Base-by-base conservation (phyloP, 2,113 vertebrate species). In the Heterochromis multidens region DNA sequence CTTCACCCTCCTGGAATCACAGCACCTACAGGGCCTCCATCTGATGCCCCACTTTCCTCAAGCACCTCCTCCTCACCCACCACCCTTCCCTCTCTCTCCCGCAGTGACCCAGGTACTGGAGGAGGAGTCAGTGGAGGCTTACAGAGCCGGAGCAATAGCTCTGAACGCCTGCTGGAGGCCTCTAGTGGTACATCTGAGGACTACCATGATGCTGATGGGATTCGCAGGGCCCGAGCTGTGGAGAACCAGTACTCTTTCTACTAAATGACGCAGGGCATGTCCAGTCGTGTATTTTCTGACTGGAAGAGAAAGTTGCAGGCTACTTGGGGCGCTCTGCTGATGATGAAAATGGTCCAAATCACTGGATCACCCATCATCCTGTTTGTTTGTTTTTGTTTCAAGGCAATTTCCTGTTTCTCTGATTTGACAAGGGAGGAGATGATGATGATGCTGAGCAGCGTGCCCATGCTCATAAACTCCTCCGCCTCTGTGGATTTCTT, bases 171-270 rank as follows among this genome's bases (percentile, higher is more conserved):
- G 76, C 96, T 98, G 9, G 98, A 98, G 86, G 95, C 97, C 10
- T 87, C 96, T 0, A 74, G 95, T 2, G 52, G 94, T 2, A 56
- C 92, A 0, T 83, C 95, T 0, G 98, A 99, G 33, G 98, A 99
- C 92, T 96, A 97, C 87, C 97, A 97, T 0, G 98, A 99, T 25
- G 94, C 95, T 3, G 98, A 98, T 0, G 96, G 97, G 4, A 91
- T 96, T 17, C 96, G 97, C 57, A 95, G 97, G 87, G 95, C 97
- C 83, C 95, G 98, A 49, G 98, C 98, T 0, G 97, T 99, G 25
- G 98, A 99, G 91, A 99, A 99, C 95, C 98, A 99, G 29, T 99
- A 99, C 90, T 99, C 98, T 85, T 99, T 99, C 95, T 99, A 99
- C 95, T 99, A 93, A 99, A 62, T 46, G 16, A 49, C 79, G 25